These are phyloP conservation scores for Oxystoma pomonae DNA, from an alignment of 2,888 invertebrate species.

Conservation along the genomic window DNA sequence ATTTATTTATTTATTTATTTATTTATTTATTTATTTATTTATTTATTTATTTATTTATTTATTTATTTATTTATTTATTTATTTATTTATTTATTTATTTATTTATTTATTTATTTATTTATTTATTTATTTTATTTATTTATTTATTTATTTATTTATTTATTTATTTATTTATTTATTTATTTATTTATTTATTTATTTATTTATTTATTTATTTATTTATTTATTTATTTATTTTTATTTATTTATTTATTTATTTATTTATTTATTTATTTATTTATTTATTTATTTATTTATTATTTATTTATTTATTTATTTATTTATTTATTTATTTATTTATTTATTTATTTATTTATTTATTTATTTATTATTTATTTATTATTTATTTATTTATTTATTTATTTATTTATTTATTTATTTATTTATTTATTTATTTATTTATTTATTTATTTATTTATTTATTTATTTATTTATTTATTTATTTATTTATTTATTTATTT, in stretches of 20 bases:
- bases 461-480: conserved; percentile 3
- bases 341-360: conserved; percentile 7
- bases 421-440: conserved; percentile 5
- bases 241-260: neutral
- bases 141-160: neutral
- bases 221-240: neutral
- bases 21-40: neutral
- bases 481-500: conserved; percentile 2
- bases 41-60: neutral
- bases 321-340: conserved; percentile 8
- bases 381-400: conserved; percentile 8
- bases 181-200: neutral
- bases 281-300: neutral
- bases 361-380: conserved; percentile 5
- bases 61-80: neutral
- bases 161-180: neutral
- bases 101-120: neutral
- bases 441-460: neutral
- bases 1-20: neutral
- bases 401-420: conserved; percentile 7
- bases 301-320: neutral
- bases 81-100: neutral
- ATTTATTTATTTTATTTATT: neutral
- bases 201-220: neutral
- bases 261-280: neutral